Base-by-base conservation (phyloP, 2,888 invertebrate species). In the Iselma pallidipennis region DNA sequence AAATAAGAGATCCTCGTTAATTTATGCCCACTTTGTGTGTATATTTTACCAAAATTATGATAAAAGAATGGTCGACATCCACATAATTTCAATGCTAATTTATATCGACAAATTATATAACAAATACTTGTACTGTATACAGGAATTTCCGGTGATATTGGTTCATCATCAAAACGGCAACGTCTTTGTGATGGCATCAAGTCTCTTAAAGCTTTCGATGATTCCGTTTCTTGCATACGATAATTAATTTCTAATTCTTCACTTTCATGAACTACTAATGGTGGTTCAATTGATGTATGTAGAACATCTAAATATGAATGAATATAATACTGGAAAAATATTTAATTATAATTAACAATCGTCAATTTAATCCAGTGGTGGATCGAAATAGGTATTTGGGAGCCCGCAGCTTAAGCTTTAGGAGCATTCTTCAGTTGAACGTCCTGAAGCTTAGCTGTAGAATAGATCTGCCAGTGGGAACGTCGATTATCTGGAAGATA, bases 21-120 rank as follows among this genome's bases (percentile, higher is more conserved):
- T n/a, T n/a, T n/a, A n/a, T n/a, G n/a, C n/a, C n/a, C n/a, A n/a
- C n/a, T n/a, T n/a, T n/a, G n/a, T n/a, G n/a, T n/a, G n/a, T n/a
- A n/a, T n/a, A n/a, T n/a, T n/a, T 69, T 77, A 85, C 87, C 83
- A 70, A 85, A 83, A 68, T 84, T 84, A 55, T 83, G 82, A 66
- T 88, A 87, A 71, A 87, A 88, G 66, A 85, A 87, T 0, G 88
- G 88, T 25, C 81, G 82, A 71, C 89, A 89, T 1, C 84, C 85
- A 66, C 89, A 88, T 3, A 83, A 70, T 50, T 83, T 76, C 45
- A 84, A 58, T 0, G 86, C 84, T 7, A 86, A 63, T 26, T 78
- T 76, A 67, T 84, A 85, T 10, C 88, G 78, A 69, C 88, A 89
- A 0, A 83, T 73, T 56, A 86, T 80, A 1, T 85, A 82, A 67